phyloP scores from a whole-genome alignment of 2,797 vertebrate species.

The Myotis vivesi region DNA sequence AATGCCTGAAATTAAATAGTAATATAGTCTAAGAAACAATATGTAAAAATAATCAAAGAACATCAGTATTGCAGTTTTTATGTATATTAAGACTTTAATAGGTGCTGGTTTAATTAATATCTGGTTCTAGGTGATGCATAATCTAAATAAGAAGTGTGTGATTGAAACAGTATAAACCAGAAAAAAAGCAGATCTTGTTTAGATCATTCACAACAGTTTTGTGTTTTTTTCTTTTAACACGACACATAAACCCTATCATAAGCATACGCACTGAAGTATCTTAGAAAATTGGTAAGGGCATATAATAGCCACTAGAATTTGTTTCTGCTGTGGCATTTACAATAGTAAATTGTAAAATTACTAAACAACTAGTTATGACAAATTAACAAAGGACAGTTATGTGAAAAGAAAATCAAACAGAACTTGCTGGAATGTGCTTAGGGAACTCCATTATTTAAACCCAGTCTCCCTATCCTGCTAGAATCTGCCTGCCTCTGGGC shows the following conservation, averaged over 20 bases:
- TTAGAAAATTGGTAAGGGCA: background rate
- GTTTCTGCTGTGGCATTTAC: background rate
- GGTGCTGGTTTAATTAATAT: constrained; percentile 6
- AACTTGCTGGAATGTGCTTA: background rate
- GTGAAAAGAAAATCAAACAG: background rate
- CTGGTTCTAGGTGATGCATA: background rate
- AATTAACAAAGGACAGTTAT: background rate
- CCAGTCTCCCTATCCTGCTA: background rate
- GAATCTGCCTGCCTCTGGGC: constrained; percentile 40
- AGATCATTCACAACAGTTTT: background rate
- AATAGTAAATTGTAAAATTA: background rate
- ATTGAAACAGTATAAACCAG: background rate
- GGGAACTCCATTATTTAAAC: constrained; percentile 50
- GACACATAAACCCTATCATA: background rate
- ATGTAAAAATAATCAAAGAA: background rate
- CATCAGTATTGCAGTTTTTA: background rate
- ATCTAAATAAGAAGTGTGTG: background rate
- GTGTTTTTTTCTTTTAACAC: background rate
- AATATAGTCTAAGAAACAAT: background rate
- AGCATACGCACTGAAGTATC: background rate
- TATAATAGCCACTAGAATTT: background rate
- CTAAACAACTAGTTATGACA: background rate
- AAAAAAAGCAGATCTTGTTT: background rate
- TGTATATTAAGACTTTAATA: background rate
- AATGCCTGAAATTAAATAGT: background rate